phyloP scores from a whole-genome alignment of 1,140 invertebrate genomes.

The Bombus soroeensis region DNA sequence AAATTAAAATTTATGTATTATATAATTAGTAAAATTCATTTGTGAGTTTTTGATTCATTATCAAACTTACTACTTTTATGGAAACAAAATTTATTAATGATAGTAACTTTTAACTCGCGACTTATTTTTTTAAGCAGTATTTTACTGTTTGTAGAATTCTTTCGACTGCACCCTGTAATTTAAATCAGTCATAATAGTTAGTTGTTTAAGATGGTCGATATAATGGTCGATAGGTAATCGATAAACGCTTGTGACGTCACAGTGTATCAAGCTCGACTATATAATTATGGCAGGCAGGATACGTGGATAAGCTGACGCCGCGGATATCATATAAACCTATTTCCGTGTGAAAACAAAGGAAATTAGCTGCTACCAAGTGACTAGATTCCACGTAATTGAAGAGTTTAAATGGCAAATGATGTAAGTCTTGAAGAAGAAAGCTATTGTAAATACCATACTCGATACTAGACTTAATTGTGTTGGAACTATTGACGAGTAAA shows the following conservation, averaged over 20 bases:
- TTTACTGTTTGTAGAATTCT: too few species aligned
- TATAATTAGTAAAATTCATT: neutral
- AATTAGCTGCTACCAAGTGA: neutral
- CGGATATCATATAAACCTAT: neutral
- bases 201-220: neutral
- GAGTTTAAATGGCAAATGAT: neutral
- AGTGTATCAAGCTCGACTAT: neutral
- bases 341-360: conserved; percentile 3
- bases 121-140: neutral
- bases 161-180: neutral
- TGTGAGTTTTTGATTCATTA: neutral
- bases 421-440: neutral
- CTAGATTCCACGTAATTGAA: neutral
- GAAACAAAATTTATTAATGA: neutral
- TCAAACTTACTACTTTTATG: neutral
- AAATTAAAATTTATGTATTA: neutral
- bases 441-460: neutral
- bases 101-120: neutral
- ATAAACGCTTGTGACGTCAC: neutral
- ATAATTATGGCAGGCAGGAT: neutral
- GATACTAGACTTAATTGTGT: neutral
- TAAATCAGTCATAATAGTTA: neutral
- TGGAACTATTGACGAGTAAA: neutral
- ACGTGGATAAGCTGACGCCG: neutral
- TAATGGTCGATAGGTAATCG: neutral